Evolutionary conservation across 2,797 vertebrate species (phyloP).

Genomic region (Falco berigora): DNA sequence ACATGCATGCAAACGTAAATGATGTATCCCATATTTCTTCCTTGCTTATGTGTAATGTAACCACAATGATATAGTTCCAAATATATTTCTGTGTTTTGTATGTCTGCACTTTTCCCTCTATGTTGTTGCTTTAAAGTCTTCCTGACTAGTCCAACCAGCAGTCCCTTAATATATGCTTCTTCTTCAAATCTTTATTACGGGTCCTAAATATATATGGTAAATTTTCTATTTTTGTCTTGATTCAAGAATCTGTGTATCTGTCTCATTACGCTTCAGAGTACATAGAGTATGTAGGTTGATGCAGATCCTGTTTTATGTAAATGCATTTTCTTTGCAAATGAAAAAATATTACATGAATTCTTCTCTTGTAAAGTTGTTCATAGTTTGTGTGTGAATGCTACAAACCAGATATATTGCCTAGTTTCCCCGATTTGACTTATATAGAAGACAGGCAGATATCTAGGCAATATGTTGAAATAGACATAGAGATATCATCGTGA

Average conservation of each 20-base stretch:
- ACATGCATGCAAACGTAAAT: rapidly evolving
- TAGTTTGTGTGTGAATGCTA: not conserved
- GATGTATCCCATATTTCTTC: not conserved
- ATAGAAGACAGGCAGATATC: not conserved
- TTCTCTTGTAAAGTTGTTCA: not conserved
- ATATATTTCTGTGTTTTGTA: not conserved
- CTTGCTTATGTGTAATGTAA: not conserved
- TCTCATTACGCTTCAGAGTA: not conserved
- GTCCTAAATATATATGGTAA: not conserved
- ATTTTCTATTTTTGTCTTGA: not conserved
- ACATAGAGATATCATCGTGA: not conserved
- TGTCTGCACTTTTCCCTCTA: not conserved
- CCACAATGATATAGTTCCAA: not conserved
- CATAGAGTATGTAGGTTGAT: not conserved
- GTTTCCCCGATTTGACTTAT: not conserved
- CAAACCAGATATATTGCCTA: not conserved
- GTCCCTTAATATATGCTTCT: not conserved
- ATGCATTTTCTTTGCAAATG: not conserved
- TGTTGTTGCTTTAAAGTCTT: not conserved
- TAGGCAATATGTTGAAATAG: not conserved
- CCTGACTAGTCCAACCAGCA: not conserved
- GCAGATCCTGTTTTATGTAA: not conserved
- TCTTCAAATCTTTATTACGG: not conserved
- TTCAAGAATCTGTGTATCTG: not conserved
- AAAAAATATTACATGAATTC: not conserved